Evolutionary conservation across 2,113 vertebrate species (phyloP).

Genomic region (Eurystomus gularis): DNA sequence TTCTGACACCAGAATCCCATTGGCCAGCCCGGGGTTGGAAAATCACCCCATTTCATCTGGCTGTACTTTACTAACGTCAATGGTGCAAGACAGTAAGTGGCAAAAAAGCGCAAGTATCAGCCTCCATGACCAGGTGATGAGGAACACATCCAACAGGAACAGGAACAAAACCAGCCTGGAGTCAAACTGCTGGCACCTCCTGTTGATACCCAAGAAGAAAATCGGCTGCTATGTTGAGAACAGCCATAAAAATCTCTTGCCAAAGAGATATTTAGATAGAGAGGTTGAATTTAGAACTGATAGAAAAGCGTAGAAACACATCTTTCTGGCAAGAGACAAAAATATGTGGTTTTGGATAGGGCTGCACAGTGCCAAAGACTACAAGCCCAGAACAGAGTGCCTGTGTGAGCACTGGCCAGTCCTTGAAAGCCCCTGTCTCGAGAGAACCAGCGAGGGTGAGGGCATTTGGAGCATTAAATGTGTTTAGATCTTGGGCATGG

Average conservation of each 20-base stretch:
- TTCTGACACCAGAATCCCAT: neutral
- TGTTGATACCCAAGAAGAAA: neutral
- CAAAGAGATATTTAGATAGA: neutral
- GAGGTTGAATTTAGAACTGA: neutral
- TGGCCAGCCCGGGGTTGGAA: neutral
- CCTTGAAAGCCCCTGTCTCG: neutral
- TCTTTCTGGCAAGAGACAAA: neutral
- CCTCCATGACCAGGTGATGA: neutral
- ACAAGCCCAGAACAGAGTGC: neutral
- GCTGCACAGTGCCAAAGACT: neutral
- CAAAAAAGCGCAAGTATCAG: neutral
- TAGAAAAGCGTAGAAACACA: neutral
- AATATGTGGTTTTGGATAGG: rapidly evolving
- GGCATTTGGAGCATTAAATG: neutral
- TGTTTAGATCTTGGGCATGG: neutral
- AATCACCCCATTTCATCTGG: neutral
- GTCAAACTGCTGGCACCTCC: neutral
- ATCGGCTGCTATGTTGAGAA: neutral
- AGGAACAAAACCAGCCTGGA: neutral
- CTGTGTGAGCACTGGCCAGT: neutral
- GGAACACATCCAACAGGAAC: neutral
- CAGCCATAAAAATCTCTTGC: neutral
- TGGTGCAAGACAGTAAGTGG: neutral
- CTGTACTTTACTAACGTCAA: neutral
- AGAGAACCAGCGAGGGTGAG: neutral